Evolutionary conservation across 2,888 invertebrate species (phyloP).

Genomic region (Selenia dentaria): DNA sequence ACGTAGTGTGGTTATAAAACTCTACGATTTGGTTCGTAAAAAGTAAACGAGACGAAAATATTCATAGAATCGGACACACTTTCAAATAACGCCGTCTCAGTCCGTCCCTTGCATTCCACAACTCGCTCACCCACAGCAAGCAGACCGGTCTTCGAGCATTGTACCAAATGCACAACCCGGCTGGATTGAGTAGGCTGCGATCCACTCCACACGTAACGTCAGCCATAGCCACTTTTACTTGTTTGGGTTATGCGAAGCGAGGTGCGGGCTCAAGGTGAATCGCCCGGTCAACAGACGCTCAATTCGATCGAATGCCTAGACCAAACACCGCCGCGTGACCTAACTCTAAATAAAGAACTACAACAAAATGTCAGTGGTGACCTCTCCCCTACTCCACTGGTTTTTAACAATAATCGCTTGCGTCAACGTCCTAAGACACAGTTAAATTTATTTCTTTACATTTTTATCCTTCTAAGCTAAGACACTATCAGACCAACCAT

Average conservation of each 20-base stretch:
- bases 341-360: conserved; percentile 58
- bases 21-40: conserved; percentile 32
- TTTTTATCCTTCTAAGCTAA: neutral
- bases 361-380: conserved; percentile 46
- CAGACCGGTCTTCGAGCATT: conserved; percentile 79
- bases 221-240: conserved; percentile 46
- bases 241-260: conserved; percentile 66
- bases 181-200: conserved; percentile 56
- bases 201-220: conserved; percentile 46
- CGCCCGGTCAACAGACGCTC: conserved; percentile 78
- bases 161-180: conserved; percentile 69
- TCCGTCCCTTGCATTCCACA: conserved; percentile 79
- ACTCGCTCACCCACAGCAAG: conserved; percentile 81
- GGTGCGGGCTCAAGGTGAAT: conserved; percentile 80
- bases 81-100: conserved; percentile 74
- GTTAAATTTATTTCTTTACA: too few species aligned
- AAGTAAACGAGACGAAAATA: conserved; percentile 45
- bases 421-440: conserved; percentile 33
- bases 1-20: conserved; percentile 4
- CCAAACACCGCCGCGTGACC: conserved; percentile 73
- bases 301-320: conserved; percentile 72
- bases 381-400: conserved; percentile 45
- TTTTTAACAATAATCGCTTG: conserved; percentile 40
- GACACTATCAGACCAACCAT: conserved; percentile 4
- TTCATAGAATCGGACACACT: conserved; percentile 58